Evolutionary conservation across 1,140 invertebrate species (phyloP), one percentile per base, ranked within the genome.

Genomic region (Leptinotarsa defecta): DNA sequence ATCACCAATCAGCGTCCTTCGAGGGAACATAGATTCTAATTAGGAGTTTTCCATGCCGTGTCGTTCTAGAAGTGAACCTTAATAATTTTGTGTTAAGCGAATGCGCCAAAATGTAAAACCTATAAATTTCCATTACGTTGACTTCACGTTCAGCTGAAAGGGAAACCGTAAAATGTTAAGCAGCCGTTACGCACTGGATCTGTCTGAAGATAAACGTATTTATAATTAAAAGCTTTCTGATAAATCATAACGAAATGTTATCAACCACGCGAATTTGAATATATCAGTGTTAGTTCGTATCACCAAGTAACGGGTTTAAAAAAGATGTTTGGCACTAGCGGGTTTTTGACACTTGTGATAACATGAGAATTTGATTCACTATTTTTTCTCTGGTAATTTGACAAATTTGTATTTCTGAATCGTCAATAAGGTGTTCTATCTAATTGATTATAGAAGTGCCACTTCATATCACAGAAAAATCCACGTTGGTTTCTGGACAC

Each of bases 161-260:
- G 68, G 68, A 74, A 68, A 71, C 73, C 69, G 48, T 71, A 74
- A 77, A 74, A 77, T 77, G 72, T 74, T 77, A 63, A 74, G 68
- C 52, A 74, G 64, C 75, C 57, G 48, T 22, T 15, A 15, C 27
- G 27, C 48, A 48, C 68, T 62, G 52, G 64, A 65, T 65, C 64
- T 57, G 52, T 65, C 22, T 57, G 52, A 57, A 57, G 64, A 34
- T 62, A 52, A 43, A 48, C 8, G 15, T 48, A 24, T 61, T 67
- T 73, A 76, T 57, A 49, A 76, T 68, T 71, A 48, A 75, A 75
- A 63, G 24, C 63, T 71, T 70, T 75, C n/a, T 17, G 11, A 52
- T 65, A 65, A 43, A 57, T 57, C 52, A 19, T 19, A n/a, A 15
- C 15, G 1, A 15, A 57, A 57, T 19, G 52, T 57, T 57, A 3